Evolutionary conservation across 2,113 vertebrate genomes (phyloP), one percentile per base, ranked within the genome.

Genomic region (Maccullochella peelii): DNA sequence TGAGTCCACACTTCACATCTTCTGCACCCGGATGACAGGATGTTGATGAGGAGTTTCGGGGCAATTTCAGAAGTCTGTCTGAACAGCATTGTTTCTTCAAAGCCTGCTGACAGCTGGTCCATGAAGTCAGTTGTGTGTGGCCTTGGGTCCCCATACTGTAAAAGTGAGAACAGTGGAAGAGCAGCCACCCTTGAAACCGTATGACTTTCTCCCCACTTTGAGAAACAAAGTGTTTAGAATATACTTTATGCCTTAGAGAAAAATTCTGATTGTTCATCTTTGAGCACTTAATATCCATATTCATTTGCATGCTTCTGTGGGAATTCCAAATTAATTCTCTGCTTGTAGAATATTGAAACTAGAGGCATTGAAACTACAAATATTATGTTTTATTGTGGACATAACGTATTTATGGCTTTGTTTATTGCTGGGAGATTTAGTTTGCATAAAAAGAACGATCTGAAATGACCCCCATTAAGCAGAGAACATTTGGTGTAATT

Each of bases 31-130:
- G 50, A 69, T 87, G 80, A 82, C 76, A 84, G 83, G 66, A 73
- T 84, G 82, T 83, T 87, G 79, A 88, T 84, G 82, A 70, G 77
- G 73, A 74, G 58, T 82, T 87, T 83, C 14, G 11, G 67, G 71
- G 79, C 77, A 65, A 73, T 87, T 87, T 84, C 58, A 71, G 33
- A 71, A 74, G 61, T 78, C 71, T 72, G 58, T 65, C 61, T 69
- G 76, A 75, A 66, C 72, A 78, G 65, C 76, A 68, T 80, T 87
- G 80, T 85, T 87, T 73, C 78, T 62, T 69, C 40, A 6, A 44
- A 79, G 61, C 42, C 54, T 57, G 49, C 82, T 69, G 84, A 85
- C 82, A 85, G 77, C 79, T 30, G 75, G 36, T 52, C 70, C 54
- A 20, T 44, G 70, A 66, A 69, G 50, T 6, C 4, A 23, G 49